A percentile compares a stretch with the other conserved stretches of the same genome.
These are phyloP conservation scores for Porites lutea DNA, from an alignment of 64 coral and sea anemone species.

Conservation along the genomic window DNA sequence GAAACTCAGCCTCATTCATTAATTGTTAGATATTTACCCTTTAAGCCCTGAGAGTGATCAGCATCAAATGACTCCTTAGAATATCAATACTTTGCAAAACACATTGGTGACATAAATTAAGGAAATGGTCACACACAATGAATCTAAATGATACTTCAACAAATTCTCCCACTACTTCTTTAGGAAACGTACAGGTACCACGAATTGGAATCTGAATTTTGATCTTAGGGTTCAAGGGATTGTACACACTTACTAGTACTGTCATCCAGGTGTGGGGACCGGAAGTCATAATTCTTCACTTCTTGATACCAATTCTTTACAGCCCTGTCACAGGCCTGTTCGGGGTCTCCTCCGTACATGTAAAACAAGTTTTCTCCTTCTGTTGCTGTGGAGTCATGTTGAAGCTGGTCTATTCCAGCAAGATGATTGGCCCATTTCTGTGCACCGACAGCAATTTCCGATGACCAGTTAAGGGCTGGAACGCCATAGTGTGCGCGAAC, in stretches of 20 bases:
- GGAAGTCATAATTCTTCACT: conserved; percentile 79
- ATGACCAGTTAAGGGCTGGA: conserved; percentile 79
- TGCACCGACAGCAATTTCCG: conserved; percentile 67
- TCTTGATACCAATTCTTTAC: conserved; percentile 92
- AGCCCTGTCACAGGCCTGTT: conserved; percentile 81
- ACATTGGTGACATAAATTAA: too few species aligned
- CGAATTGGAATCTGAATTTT: too few species aligned
- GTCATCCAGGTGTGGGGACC: conserved; percentile 29
- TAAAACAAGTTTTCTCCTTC: conserved; percentile 89
- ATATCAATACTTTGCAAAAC: too few species aligned
- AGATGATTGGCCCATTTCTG: conserved; percentile 98
- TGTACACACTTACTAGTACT: conserved; percentile 71
- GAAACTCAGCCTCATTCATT: too few species aligned
- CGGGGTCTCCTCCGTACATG: conserved; percentile 90
- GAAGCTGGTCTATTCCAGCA: conserved; percentile 92
- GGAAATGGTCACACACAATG: too few species aligned
- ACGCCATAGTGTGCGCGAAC: conserved; percentile 67
- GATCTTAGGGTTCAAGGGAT: not conserved
- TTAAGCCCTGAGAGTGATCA: too few species aligned
- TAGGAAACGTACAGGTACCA: not conserved
- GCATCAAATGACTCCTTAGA: too few species aligned
- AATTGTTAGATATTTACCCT: too few species aligned
- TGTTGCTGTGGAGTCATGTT: conserved; percentile 63
- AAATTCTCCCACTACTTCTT: too few species aligned
- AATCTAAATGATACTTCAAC: too few species aligned